Base-by-base conservation (phyloP, 2,797 vertebrate genomes). In the Diplodus puntazzo region DNA sequence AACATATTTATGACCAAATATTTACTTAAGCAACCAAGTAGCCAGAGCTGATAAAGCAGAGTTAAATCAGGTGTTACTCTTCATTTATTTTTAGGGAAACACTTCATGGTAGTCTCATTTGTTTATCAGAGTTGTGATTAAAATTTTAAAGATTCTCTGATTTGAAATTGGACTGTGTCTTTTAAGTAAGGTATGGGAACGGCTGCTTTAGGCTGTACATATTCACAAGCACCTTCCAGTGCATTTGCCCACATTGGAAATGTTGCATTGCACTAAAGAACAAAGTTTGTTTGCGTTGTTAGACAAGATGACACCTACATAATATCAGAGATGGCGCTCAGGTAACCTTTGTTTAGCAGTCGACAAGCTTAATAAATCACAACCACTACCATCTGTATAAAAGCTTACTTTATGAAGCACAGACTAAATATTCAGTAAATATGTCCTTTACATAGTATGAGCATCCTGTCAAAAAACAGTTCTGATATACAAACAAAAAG, bases 381-480 rank as follows among this genome's bases (percentile, higher is more conserved):
- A 65, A 72, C 54, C 66, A 80, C 81, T 72, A 18, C 54, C 46
- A 60, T 89, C 62, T 88, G 88, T 94, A 95, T 91, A 92, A 94
- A 95, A 94, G 89, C 91, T 91, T 87, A 93, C 82, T 94, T 94
- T 94, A 94, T 94, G 92, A 93, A 95, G 92, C 92, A 94, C 89
- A 87, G 91, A 90, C 91, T 94, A 94, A 92, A 92, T 93, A 93
- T 90, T 93, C 91, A 91, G 92, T 95, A 94, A 92, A 94, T 92
- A 93, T 92, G 91, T 92, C 87, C 85, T 93, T 92, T 93, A 94
- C 92, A 93, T 89, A 86, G 85, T 89, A 82, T 89, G 88, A 88
- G 87, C 83, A 92, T 91, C 87, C 90, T 86, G 89, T 88, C 87
- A 79, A 87, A 89, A 87, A 92, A 89, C 79, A 87, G 69, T 88